Conservation (phyloP, 1,140 invertebrate species). For the Heliconius hewitsoni region DNA sequence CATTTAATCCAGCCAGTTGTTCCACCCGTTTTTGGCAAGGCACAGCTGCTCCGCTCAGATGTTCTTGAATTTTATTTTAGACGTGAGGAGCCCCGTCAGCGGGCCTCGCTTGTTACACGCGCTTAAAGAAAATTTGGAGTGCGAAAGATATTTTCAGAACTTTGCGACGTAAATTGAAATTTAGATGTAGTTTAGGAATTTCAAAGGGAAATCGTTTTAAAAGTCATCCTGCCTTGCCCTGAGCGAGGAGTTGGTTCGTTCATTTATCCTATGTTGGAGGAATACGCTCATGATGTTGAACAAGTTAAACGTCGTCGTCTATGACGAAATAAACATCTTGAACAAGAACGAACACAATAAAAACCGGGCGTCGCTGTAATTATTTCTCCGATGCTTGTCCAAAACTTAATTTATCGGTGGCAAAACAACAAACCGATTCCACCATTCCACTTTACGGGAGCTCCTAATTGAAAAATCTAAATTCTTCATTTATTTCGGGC, state of each 20-base stretch:
- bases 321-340: constrained; percentile 6
- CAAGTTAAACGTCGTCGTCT: neutral
- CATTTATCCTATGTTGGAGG: neutral
- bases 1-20: constrained; percentile 27
- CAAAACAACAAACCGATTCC: constrained; percentile 57
- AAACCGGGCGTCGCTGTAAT: constrained; percentile 43
- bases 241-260: neutral
- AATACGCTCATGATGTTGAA: neutral
- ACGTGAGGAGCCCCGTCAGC: constrained; percentile 32
- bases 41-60: constrained; percentile 33
- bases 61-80: constrained; percentile 41
- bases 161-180: constrained; percentile 24
- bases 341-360: constrained; percentile 25
- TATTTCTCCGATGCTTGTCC: constrained; percentile 54
- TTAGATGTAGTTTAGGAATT: constrained; percentile 10
- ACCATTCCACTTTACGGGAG: constrained; percentile 37
- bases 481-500: constrained; percentile 54
- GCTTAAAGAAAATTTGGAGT: constrained; percentile 30
- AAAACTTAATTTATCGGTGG: constrained; percentile 54
- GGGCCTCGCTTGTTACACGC: constrained; percentile 26
- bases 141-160: constrained; percentile 19
- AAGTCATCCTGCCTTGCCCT: neutral
- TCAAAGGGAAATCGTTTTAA: constrained; percentile 13
- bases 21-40: constrained; percentile 28
- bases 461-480: constrained; percentile 63